Evolutionary conservation across 2,888 invertebrate genomes (phyloP), one percentile per base, ranked within the genome.

Genomic region (Pseudanteris insignis): DNA sequence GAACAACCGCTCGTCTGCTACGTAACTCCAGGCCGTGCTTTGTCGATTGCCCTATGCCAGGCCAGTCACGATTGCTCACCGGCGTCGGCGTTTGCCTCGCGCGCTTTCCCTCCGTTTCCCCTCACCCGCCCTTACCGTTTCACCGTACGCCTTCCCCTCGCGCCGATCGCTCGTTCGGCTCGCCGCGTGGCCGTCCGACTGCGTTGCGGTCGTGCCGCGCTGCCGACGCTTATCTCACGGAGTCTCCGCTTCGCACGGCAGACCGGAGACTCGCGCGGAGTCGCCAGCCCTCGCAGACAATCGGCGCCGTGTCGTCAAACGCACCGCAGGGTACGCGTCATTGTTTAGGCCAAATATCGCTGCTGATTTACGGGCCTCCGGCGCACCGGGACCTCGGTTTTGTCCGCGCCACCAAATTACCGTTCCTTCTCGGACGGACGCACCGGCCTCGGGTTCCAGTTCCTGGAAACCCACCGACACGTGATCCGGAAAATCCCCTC

Each of bases 281-380:
- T 34, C 51, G 53, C 36, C 41, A 28, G 40, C 41, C 36, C 41
- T 36, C 41, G 41, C 36, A 34, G 46, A 46, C 47, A n/a, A 32
- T 47, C 59, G 59, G 63, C 63, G 59, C 63, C 63, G 51, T 34
- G 59, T 55, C 53, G 60, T 57, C 60, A 51, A 60, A 60, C 57
- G 53, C 53, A 40, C 57, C 55, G 34, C 51, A 43, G 60, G 47
- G 36, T 47, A 53, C 53, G 50, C 60, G 57, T 53, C 60, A 53
- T 51, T 60, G 57, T 38, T 48, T 44, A 18, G 41, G 40, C 29
- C 40, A 29, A 43, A 43, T 15, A 1, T 34, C 15, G 38, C 11
- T n/a, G 38, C 11, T 48, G 51, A 53, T 53, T 53, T 53, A 53
- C 36, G 51, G 36, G 28, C 41, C 13, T 18, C 38, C 13, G 11